Evolutionary conservation across 2,797 vertebrate species (phyloP).

Genomic region (Accipiter superciliosus): DNA sequence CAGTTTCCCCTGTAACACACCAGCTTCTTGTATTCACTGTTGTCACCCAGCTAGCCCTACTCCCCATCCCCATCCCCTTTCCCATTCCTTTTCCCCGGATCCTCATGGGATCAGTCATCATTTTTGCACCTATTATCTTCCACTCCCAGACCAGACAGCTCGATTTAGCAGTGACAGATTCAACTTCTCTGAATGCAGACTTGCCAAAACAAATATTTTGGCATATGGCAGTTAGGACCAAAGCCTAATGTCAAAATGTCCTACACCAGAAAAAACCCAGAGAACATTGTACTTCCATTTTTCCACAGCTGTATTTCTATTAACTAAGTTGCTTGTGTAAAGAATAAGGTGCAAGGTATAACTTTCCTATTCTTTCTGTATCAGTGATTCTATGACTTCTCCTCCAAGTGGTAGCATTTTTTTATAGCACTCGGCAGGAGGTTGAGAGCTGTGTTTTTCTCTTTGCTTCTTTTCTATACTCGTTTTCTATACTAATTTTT

Average conservation of each 20-base stretch:
- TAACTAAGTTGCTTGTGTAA: background rate
- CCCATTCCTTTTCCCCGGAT: background rate
- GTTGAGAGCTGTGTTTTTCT: background rate
- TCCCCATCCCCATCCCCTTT: background rate
- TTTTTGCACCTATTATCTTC: background rate
- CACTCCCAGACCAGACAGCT: background rate
- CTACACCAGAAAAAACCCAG: fast-evolving
- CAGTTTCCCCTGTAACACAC: background rate
- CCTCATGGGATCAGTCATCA: background rate
- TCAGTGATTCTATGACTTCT: background rate
- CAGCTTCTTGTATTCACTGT: background rate
- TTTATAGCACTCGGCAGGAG: background rate
- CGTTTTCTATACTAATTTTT: background rate
- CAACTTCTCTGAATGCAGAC: background rate
- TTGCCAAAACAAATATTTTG: background rate
- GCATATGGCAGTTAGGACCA: background rate
- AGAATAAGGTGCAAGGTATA: background rate
- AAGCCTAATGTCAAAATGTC: background rate
- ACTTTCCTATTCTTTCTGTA: background rate
- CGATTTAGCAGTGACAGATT: background rate
- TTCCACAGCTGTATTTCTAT: background rate
- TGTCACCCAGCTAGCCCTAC: background rate
- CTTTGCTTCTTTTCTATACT: background rate
- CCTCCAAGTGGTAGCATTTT: background rate
- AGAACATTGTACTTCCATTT: background rate